These are phyloP conservation scores for Microcebus murinus DNA, from an alignment of 2,113 vertebrate species.

Conservation along the genomic window DNA sequence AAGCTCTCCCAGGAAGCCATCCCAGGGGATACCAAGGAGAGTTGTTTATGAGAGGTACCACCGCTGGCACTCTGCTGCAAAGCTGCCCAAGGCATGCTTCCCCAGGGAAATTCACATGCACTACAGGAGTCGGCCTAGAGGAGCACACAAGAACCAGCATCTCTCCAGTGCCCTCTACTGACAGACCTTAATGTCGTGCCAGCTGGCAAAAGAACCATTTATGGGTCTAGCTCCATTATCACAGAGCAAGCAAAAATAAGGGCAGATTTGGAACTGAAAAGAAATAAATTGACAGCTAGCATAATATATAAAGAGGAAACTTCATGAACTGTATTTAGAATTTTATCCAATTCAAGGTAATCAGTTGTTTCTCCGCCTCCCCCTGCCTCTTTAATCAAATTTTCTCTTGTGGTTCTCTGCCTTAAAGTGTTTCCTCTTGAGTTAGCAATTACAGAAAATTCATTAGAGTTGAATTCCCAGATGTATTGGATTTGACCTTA, in stretches of 20 bases:
- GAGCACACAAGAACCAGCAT: not conserved
- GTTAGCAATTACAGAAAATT: constrained; percentile 91
- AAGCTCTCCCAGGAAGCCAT: not conserved
- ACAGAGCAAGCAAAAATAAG: not conserved
- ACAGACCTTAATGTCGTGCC: not conserved
- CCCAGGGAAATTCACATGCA: not conserved
- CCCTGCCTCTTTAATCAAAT: not conserved
- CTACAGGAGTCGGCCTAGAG: not conserved
- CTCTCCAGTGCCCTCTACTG: constrained; percentile 6
- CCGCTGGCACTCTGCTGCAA: not conserved
- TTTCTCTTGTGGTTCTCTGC: constrained; percentile 87
- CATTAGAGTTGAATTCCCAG: constrained; percentile 93
- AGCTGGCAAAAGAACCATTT: not conserved
- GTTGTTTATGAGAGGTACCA: not conserved
- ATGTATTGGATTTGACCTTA: constrained; percentile 93
- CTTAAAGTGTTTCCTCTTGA: constrained; percentile 92
- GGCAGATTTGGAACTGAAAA: not conserved
- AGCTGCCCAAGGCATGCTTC: not conserved
- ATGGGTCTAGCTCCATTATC: not conserved
- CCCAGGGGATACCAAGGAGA: not conserved
- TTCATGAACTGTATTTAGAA: constrained; percentile 96
- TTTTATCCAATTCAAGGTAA: constrained; percentile 92
- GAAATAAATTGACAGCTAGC: constrained; percentile 57
- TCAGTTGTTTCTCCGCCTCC: constrained; percentile 86
- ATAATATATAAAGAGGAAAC: constrained; percentile 93